Evolutionary conservation across 2,797 vertebrate genomes (phyloP).

Genomic region (Clarias fuscus): DNA sequence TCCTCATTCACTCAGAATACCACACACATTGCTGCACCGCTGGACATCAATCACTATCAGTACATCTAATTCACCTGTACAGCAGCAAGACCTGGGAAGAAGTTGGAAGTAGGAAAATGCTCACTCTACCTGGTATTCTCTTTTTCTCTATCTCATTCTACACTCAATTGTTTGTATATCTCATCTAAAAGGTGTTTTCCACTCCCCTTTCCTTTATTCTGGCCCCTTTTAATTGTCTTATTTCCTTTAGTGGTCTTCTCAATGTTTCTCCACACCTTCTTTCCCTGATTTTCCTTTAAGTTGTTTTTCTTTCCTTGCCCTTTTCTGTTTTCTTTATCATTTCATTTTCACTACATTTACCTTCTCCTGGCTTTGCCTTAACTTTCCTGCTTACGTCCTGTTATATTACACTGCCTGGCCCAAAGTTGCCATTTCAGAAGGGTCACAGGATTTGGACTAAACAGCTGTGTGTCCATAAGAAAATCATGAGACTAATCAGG

Average conservation of each 20-base stretch:
- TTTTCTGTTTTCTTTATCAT: background rate
- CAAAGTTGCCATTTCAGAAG: too few species aligned
- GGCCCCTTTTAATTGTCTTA: background rate
- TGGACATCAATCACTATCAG: background rate
- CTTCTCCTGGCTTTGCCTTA: too few species aligned
- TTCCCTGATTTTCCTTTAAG: too few species aligned
- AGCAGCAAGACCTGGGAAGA: background rate
- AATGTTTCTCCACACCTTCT: background rate
- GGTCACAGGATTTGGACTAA: too few species aligned
- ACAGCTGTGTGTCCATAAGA: too few species aligned
- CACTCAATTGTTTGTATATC: background rate
- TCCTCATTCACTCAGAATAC: too few species aligned
- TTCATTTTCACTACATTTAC: background rate
- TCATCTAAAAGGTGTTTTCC: background rate
- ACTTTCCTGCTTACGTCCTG: background rate
- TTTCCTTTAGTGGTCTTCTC: background rate
- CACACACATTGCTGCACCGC: too few species aligned
- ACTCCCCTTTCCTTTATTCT: too few species aligned
- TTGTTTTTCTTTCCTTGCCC: background rate
- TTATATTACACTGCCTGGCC: too few species aligned
- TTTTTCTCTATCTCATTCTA: background rate
- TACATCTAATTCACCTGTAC: background rate
- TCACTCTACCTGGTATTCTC: background rate
- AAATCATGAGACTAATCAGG: too few species aligned
- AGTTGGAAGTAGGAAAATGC: background rate